Base-by-base conservation (phyloP, 2,113 vertebrate species). In the Alethe diademata region DNA sequence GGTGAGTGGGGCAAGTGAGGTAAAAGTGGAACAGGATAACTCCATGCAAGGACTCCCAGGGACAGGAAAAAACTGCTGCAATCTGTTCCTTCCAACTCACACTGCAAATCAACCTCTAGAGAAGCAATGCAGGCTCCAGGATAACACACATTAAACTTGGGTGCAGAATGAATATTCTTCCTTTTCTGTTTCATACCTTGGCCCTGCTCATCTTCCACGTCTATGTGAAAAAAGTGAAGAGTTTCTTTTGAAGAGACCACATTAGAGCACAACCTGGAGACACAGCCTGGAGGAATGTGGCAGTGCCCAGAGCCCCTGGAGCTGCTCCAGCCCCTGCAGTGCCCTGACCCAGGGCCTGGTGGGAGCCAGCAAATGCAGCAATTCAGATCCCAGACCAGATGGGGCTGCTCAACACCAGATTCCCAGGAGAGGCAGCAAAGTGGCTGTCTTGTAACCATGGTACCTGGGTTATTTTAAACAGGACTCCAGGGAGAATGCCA, bases 391-490 rank as follows among this genome's bases (percentile, higher is more conserved):
- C 3, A 26, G 67, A 78, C 14, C 96, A 97, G 85, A 90, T 67
- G 94, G 95, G 75, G 92, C 78, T 42, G 82, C 86, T 61, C 90
- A 29, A 50, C 33, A 8, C 8, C 50, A 95, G 54, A 50, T 73
- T 62, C 88, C 73, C 33, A 9, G 71, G 58, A 94, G 90, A 78
- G 78, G 40, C 14, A 45, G 78, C 90, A 7, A 74, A n/a, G 56
- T 62, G 88, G 61, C 90, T 88, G 38, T 17, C 86, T 29, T 86
- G 95, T 97, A 79, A 94, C 96, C 92, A 93, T 93, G 95, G 96
- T 1, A 94, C 64, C 93, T 25, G 75, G 35, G 29, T 67, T 94
- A 94, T 95, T 97, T 97, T 92, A 80, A 95, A 83, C 86, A 74
- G 89, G 79, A 74, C 50, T 54, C 83, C 80, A 92, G 86, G 72